phyloP scores from a whole-genome alignment of 2,113 vertebrate genomes.

The Ceratotherium simum region DNA sequence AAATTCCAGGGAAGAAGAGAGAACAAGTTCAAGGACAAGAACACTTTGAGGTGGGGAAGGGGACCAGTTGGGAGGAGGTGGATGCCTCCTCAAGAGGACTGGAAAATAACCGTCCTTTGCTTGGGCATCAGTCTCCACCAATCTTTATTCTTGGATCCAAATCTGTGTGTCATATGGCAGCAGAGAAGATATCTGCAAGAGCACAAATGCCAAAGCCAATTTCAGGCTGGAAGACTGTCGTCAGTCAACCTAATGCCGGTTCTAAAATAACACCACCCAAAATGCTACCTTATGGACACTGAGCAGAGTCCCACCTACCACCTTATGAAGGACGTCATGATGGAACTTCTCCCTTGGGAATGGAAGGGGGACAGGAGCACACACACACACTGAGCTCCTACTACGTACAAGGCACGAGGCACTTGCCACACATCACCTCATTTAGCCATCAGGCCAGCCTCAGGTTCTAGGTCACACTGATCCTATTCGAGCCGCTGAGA shows the following conservation, averaged over 20 bases:
- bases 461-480: background rate
- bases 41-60: background rate
- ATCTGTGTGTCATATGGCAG: constrained; percentile 71
- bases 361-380: background rate
- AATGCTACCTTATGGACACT: constrained; percentile 55
- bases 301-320: constrained; percentile 3
- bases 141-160: constrained; percentile 68
- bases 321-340: background rate
- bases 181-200: constrained; percentile 51
- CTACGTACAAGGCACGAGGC: rapidly evolving
- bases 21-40: background rate
- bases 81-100: background rate
- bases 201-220: constrained; percentile 73
- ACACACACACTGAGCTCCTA: background rate
- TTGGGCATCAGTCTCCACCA: constrained; percentile 49
- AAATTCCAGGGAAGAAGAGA: background rate
- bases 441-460: background rate
- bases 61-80: background rate
- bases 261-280: constrained; percentile 54
- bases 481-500: background rate
- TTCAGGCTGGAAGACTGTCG: constrained; percentile 64
- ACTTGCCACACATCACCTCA: background rate
- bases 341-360: background rate
- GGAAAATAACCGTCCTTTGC: constrained; percentile 16
- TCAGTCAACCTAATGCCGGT: constrained; percentile 36